phyloP scores from a whole-genome alignment of 1,140 invertebrate species.

The Dreissena polymorpha region DNA sequence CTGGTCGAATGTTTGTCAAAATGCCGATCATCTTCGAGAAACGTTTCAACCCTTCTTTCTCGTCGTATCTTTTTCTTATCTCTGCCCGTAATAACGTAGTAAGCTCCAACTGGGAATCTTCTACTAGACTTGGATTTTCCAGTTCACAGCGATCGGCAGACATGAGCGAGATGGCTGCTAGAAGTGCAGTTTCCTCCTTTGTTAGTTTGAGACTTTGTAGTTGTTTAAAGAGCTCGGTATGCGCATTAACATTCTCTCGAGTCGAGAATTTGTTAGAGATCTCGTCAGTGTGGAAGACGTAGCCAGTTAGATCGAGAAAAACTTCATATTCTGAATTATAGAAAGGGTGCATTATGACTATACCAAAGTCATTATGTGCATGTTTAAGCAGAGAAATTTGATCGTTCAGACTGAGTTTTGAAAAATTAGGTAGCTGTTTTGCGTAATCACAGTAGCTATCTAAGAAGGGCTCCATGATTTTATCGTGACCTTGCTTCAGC shows the following conservation, averaged over 20 bases:
- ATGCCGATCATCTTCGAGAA: constrained; percentile 24
- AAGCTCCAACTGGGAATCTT: constrained; percentile 18
- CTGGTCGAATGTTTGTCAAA: constrained; percentile 22
- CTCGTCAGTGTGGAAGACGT: constrained; percentile 41
- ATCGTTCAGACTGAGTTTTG: constrained; percentile 17
- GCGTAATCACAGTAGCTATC: constrained; percentile 24
- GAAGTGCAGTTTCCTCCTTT: constrained; percentile 37
- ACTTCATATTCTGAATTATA: constrained; percentile 23
- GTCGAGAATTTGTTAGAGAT: constrained; percentile 26
- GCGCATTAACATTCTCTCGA: background rate
- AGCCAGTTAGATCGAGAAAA: constrained; percentile 22
- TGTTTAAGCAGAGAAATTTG: constrained; percentile 30
- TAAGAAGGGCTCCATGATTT: constrained; percentile 6
- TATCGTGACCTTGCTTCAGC: constrained; percentile 4
- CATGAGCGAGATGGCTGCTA: constrained; percentile 12
- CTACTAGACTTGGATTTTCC: constrained; percentile 24
- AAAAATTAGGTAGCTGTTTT: constrained; percentile 32
- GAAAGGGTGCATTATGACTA: constrained; percentile 6
- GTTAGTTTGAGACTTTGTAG: constrained; percentile 20
- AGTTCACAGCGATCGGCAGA: constrained; percentile 41
- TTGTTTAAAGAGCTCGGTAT: background rate
- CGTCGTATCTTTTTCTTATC: background rate
- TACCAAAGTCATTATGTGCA: constrained; percentile 37
- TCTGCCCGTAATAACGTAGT: constrained; percentile 6
- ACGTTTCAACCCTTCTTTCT: constrained; percentile 11